phyloP scores from a whole-genome alignment of 2,797 vertebrate species.

The Botia almorhae region DNA sequence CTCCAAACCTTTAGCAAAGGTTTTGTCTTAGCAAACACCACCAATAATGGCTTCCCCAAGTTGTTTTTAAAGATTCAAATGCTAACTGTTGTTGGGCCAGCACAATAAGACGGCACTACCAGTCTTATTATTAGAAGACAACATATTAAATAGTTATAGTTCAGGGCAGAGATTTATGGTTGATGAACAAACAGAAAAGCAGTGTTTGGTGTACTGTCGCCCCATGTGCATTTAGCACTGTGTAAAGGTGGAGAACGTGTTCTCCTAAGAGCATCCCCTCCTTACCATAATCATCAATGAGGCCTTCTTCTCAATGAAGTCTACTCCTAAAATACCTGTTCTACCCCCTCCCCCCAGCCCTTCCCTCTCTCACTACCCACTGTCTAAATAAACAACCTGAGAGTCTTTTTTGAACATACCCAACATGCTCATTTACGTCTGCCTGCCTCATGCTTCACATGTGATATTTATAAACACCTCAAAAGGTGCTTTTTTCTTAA shows the following conservation, averaged over 20 bases:
- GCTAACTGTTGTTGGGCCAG: not conserved
- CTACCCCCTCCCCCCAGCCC: constrained; percentile 15
- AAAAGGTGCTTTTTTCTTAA: constrained; percentile 65
- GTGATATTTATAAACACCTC: constrained; percentile 76
- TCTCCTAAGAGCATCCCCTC: constrained; percentile 47
- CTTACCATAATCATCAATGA: constrained; percentile 52
- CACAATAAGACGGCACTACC: not conserved
- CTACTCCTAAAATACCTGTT: constrained; percentile 62
- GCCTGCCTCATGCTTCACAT: constrained; percentile 43
- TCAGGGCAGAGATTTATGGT: not conserved
- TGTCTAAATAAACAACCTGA: constrained; percentile 79
- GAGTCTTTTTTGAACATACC: constrained; percentile 67
- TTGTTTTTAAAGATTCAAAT: constrained; percentile 6
- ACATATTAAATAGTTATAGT: not conserved
- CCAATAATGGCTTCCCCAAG: not conserved
- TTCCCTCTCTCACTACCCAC: constrained; percentile 58
- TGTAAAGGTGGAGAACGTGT: constrained; percentile 39
- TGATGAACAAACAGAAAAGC: not conserved
- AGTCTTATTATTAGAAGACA: constrained; percentile 20
- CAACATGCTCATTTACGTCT: constrained; percentile 45
- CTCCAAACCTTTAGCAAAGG: too few species aligned
- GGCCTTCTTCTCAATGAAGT: constrained; percentile 71
- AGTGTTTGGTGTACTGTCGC: not conserved
- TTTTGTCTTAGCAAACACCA: not conserved
- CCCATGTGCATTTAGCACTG: not conserved